Evolutionary conservation across 2,888 invertebrate genomes (phyloP).

Genomic region (Stenodera caucasica): DNA sequence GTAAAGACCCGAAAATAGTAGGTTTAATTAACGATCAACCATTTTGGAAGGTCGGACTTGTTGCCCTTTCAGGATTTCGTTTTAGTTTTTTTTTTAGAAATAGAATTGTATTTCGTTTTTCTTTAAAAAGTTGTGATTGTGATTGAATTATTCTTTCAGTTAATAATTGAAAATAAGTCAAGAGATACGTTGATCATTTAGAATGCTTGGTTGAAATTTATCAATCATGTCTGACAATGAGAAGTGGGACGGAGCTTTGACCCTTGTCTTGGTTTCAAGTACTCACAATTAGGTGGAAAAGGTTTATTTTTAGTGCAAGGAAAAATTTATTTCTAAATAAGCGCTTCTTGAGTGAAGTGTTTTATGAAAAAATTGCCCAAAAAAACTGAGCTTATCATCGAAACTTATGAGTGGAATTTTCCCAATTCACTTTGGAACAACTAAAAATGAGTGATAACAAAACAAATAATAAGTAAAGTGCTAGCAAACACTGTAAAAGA

Average conservation of each 20-base stretch:
- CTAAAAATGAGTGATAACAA: too few relatives aligned
- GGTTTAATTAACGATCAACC: slow-evolving; percentile 18
- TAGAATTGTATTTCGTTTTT: background rate
- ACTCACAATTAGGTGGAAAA: background rate
- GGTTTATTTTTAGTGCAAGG: too few relatives aligned
- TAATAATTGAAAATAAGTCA: slow-evolving; percentile 4
- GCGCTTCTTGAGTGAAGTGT: too few relatives aligned
- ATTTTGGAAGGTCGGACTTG: slow-evolving; percentile 8
- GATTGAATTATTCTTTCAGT: background rate
- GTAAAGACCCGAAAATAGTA: slow-evolving; percentile 15
- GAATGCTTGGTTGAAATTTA: slow-evolving; percentile 23
- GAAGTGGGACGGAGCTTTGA: slow-evolving; percentile 17
- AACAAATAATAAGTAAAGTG: too few relatives aligned
- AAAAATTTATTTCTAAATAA: too few relatives aligned
- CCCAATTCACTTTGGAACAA: too few relatives aligned
- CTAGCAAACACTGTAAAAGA: slow-evolving; percentile 21
- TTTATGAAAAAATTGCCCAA: too few relatives aligned
- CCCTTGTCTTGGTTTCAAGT: slow-evolving; percentile 25
- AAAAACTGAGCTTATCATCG: too few relatives aligned
- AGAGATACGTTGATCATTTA: slow-evolving; percentile 18
- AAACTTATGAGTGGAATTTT: too few relatives aligned
- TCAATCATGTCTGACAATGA: slow-evolving; percentile 29
- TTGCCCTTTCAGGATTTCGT: background rate
- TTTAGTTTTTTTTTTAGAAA: background rate
- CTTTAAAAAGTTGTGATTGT: background rate